Evolutionary conservation across 1,140 invertebrate species (phyloP).

Genomic region (Apis florea): DNA sequence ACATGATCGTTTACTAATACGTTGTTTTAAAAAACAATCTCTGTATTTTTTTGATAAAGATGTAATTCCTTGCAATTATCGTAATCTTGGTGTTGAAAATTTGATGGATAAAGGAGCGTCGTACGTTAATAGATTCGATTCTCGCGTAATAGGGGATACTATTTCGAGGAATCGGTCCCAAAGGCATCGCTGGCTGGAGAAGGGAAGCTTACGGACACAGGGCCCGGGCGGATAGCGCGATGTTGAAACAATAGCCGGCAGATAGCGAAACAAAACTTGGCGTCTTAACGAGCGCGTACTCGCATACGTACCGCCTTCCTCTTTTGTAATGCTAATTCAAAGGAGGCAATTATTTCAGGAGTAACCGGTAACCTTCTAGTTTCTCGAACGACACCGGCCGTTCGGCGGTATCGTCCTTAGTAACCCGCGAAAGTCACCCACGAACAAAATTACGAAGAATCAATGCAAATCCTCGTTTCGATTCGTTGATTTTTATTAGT

Average conservation of each 20-base stretch:
- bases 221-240: conserved; percentile 49
- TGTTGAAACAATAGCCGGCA: conserved; percentile 61
- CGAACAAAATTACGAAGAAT: background rate
- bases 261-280: conserved; percentile 58
- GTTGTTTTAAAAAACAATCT: too few relatives aligned
- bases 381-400: conserved; percentile 38
- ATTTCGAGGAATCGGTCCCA: conserved; percentile 42
- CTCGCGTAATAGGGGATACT: background rate
- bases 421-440: conserved; percentile 11
- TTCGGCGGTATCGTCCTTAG: conserved; percentile 5
- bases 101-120: too few relatives aligned
- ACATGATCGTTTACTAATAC: too few relatives aligned
- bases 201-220: conserved; percentile 44
- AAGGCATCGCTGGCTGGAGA: background rate
- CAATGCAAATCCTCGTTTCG: too few relatives aligned
- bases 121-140: too few relatives aligned
- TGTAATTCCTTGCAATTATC: too few relatives aligned
- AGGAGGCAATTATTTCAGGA: conserved; percentile 60
- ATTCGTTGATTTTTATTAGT: too few relatives aligned
- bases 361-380: conserved; percentile 50
- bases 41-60: too few relatives aligned
- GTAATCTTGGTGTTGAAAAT: too few relatives aligned
- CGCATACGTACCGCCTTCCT: conserved; percentile 52
- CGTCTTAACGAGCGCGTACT: conserved; percentile 57
- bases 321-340: conserved; percentile 64